Base-by-base conservation (phyloP, 2,113 vertebrate species). In the Eurystomus gularis region DNA sequence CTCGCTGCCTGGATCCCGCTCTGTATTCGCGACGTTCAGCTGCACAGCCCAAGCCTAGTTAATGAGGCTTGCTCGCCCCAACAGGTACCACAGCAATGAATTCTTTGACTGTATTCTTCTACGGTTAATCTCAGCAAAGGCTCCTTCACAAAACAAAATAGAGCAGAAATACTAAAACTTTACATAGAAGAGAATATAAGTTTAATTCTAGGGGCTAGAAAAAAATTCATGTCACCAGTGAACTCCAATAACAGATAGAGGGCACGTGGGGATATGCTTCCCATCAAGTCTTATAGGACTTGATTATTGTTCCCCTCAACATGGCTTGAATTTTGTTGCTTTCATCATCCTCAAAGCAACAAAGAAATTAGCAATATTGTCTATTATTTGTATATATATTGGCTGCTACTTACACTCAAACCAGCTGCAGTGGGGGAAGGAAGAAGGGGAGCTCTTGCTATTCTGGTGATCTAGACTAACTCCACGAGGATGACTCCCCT, bases 1-100 rank as follows among this genome's bases (percentile, higher is more conserved):
- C 44, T 39, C 44, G 60, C 48, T 69, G 26, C 15, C n/a, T 17
- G 33, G 31, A 15, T 66, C 42, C 42, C 40, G 2, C 5, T 10
- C 3, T 4, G 37, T 33, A 7, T 61, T 31, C 61, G 7, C 35
- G 76, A 44, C 58, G 42, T 13, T 46, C 71, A 82, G 33, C 71
- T 79, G 64, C 37, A 71, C 58, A 79, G 88, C 60, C 93, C 80
- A 28, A 93, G 71, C 84, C 62, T 81, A 57, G 19, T 82, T 95
- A 83, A 65, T 75, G n/a, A 82, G 68, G 18, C 72, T 17, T 91
- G 62, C 60, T 88, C 54, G 61, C 11, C 37, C 35, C 44, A 69
- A 25, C 71, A 94, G 60, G 10, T 84, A 73, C 28, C 82, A 82
- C 7, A 65, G 18, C 42, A 85, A 14, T 85, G 61, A 28, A 29